Conservation (phyloP, 2,888 invertebrate genomes). For the Harpalus rufipes region DNA sequence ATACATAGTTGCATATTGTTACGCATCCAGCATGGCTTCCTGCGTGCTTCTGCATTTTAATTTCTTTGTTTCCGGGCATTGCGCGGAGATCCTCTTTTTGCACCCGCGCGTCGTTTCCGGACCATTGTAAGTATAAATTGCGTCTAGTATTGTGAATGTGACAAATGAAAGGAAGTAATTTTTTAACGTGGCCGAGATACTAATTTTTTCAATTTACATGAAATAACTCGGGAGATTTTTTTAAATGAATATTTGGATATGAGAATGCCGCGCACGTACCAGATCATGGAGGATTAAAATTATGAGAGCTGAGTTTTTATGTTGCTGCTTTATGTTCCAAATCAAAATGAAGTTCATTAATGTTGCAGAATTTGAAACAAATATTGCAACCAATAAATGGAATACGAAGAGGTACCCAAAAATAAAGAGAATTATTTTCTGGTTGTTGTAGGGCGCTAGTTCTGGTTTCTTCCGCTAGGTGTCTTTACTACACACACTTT, state of each 20-base stretch:
- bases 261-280: slow-evolving; percentile 20
- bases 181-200: slow-evolving; percentile 64
- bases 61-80: slow-evolving; percentile 63
- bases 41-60: slow-evolving; percentile 61
- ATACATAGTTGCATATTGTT: slow-evolving; percentile 25
- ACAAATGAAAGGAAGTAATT: slow-evolving; percentile 65
- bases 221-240: slow-evolving; percentile 38
- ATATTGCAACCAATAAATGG: no score
- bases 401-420: no score
- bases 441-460: no score
- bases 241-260: slow-evolving; percentile 7
- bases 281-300: neutral
- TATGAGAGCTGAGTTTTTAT: neutral
- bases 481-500: no score
- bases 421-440: no score
- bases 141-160: slow-evolving; percentile 63
- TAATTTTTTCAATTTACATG: slow-evolving; percentile 61
- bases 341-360: no score
- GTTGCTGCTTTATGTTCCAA: no score
- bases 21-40: slow-evolving; percentile 5
- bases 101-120: slow-evolving; percentile 48
- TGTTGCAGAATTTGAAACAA: no score
- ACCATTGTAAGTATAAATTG: slow-evolving; percentile 64
- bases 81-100: slow-evolving; percentile 55
- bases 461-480: no score